Conservation (phyloP, 1,140 invertebrate species). For the Cardiocondyla obscurior region DNA sequence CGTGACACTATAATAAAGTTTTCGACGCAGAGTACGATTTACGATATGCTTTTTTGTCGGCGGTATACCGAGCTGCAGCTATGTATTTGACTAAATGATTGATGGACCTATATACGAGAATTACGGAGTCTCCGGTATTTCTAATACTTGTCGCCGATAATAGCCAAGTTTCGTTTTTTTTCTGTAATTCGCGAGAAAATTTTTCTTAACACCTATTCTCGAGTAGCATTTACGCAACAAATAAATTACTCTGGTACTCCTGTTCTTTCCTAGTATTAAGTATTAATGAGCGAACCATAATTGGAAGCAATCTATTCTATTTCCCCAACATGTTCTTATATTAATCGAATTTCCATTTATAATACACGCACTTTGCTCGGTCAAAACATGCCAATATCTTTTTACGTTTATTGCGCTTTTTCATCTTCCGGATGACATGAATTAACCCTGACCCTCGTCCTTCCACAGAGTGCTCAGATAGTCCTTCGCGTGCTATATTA, state of each 20-base stretch:
- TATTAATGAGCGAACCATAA: neutral
- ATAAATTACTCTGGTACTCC: neutral
- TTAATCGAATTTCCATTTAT: neutral
- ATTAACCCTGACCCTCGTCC: slow-evolving; percentile 59
- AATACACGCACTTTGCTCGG: neutral
- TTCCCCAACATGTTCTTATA: neutral
- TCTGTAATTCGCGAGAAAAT: neutral
- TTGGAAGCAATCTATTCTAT: neutral
- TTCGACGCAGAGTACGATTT: slow-evolving; percentile 45
- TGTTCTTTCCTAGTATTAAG: neutral
- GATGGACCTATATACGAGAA: slow-evolving; percentile 45
- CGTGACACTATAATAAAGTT: slow-evolving; percentile 19
- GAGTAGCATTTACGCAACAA: neutral
- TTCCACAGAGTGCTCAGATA: slow-evolving; percentile 2
- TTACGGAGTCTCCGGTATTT: slow-evolving; percentile 28
- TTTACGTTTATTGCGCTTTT: slow-evolving; percentile 44
- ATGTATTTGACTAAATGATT: slow-evolving; percentile 48
- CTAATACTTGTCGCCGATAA: slow-evolving; percentile 39
- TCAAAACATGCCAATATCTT: slow-evolving; percentile 14
- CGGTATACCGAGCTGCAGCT: no score
- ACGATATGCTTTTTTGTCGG: slow-evolving; percentile 24
- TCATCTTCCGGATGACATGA: slow-evolving; percentile 29
- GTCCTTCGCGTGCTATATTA: slow-evolving; percentile 37
- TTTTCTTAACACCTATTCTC: neutral
- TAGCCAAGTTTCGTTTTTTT: slow-evolving; percentile 26